phyloP scores from a whole-genome alignment of 2,888 invertebrate species.

The Cerastoderma edule region DNA sequence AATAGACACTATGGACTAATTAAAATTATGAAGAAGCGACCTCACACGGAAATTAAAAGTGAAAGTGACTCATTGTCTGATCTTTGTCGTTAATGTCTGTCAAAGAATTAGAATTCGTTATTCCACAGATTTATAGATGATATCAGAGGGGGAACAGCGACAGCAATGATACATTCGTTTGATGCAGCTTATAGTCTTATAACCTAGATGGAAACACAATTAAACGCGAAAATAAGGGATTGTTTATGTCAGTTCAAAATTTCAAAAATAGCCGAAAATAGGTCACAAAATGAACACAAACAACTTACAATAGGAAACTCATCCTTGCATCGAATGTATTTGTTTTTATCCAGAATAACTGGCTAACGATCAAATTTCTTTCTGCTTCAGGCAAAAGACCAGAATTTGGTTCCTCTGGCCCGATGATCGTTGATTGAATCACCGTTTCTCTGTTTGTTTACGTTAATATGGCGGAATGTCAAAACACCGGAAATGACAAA shows the following conservation, averaged over 20 bases:
- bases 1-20: no score
- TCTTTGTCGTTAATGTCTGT: no score
- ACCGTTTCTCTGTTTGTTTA: slow-evolving; percentile 17
- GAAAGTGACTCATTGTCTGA: no score
- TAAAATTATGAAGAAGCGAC: no score
- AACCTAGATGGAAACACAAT: background rate
- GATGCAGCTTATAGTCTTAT: background rate
- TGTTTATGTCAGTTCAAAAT: slow-evolving; percentile 6
- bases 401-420: background rate
- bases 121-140: no score
- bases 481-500: slow-evolving; percentile 25
- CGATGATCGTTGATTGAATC: slow-evolving; percentile 16
- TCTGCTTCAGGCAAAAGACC: background rate
- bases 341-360: background rate
- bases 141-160: no score
- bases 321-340: slow-evolving; percentile 11
- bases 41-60: no score
- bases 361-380: background rate
- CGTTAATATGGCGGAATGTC: slow-evolving; percentile 28
- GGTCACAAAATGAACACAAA: background rate
- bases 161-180: background rate
- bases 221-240: background rate
- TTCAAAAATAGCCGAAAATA: background rate
- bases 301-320: slow-evolving; percentile 51
- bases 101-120: no score